Conservation (phyloP, 2,888 invertebrate genomes). For the Crossocerus cetratus region DNA sequence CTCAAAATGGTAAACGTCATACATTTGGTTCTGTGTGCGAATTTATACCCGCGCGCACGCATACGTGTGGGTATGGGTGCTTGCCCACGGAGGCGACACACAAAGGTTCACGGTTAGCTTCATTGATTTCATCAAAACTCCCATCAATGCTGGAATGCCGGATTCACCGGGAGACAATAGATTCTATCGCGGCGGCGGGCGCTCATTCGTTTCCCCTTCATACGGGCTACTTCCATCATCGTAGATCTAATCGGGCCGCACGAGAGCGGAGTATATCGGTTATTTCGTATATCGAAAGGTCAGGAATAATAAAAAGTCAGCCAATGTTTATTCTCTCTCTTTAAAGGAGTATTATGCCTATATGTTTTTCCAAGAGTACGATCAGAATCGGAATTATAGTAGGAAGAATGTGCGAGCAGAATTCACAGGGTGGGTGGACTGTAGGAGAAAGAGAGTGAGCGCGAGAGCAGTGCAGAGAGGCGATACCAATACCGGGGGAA, state of each 20-base stretch:
- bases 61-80: background rate
- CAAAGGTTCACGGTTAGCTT: conserved; percentile 2
- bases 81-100: background rate
- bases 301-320: conserved; percentile 19
- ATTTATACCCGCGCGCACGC: too few relatives aligned
- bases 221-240: background rate
- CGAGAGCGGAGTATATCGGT: background rate
- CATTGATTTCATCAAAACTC: conserved; percentile 18
- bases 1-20: too few relatives aligned
- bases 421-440: background rate
- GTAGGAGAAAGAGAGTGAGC: too few relatives aligned
- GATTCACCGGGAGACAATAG: conserved; percentile 14
- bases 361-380: too few relatives aligned
- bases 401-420: background rate
- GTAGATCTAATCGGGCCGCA: conserved; percentile 8
- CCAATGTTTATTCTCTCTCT: background rate
- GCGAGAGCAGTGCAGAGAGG: too few relatives aligned
- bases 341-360: background rate
- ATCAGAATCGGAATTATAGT: too few relatives aligned
- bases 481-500: background rate
- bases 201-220: background rate
- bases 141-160: conserved; percentile 4
- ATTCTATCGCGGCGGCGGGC: conserved; percentile 6
- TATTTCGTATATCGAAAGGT: conserved; percentile 19
- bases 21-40: too few relatives aligned